These are phyloP conservation scores for Columba guinea DNA, from an alignment of 2,797 vertebrate species.

Conservation along the genomic window DNA sequence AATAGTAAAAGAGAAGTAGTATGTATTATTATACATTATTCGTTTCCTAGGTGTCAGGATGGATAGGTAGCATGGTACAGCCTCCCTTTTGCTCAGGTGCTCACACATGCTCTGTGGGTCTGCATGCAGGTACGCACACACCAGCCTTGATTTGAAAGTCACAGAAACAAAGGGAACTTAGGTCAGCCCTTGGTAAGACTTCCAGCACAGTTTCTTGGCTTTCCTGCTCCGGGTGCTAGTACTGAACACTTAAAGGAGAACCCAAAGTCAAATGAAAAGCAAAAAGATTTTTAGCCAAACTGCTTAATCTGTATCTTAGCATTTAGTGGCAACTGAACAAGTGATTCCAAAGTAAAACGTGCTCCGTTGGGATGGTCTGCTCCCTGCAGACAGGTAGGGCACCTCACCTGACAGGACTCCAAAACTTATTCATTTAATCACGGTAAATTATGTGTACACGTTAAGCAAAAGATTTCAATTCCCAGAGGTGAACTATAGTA, in stretches of 20 bases:
- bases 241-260: background rate
- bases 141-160: background rate
- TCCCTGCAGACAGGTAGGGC: background rate
- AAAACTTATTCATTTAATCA: background rate
- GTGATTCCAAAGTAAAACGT: background rate
- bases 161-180: background rate
- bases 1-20: background rate
- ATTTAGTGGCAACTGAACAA: background rate
- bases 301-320: background rate
- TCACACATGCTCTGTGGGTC: background rate
- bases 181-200: background rate
- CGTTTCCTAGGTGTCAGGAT: background rate
- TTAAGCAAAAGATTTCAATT: background rate
- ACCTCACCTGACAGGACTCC: background rate
- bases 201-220: background rate
- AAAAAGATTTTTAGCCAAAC: background rate
- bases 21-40: background rate
- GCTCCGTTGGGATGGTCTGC: background rate
- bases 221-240: background rate
- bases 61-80: background rate
- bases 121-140: accelerated
- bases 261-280: background rate
- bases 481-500: background rate
- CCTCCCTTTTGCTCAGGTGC: background rate
- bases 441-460: background rate